Evolutionary conservation across 2,888 invertebrate species (phyloP), one percentile per base, ranked within the genome.

Genomic region (Listrodromus nycthemerus): DNA sequence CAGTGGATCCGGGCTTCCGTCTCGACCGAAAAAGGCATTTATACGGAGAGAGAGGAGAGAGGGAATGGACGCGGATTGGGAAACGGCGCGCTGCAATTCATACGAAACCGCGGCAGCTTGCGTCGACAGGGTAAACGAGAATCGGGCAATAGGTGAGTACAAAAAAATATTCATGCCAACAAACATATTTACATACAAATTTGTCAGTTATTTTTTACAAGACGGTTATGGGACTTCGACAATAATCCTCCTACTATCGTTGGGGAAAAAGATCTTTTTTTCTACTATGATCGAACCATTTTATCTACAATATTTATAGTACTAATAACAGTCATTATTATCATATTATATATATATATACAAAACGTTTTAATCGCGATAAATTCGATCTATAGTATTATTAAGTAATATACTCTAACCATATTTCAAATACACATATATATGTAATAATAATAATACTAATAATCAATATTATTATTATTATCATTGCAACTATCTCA

Each of bases 11-110:
- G 91, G 87, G 86, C 88, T 33, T 70, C 77, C 2, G 24, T 78
- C 16, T 61, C 69, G 10, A 19, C 81, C 8, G 41, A 55, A 4
- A 58, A 65, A 41, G 27, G 65, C 30, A 33, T 81, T 21, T 61
- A 74, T 65, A 7, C 58, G 21, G 81, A 65, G 7, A 81, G 66
- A 52, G 50, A 30, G 13, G 81, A 81, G n/a, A 65, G 21, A 16
- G 66, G 58, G 58, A 78, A 58, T 33, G 55, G 52, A n/a, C 87
- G 78, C 61, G 87, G 90, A 45, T 86, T 92, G 79, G 90, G 91
- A 85, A 91, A 89, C 88, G 92, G 92, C 55, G 92, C 93, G 69
- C 88, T 92, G 41, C 90, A 92, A 37, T 92, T 93, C 82, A 92
- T 92, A 82, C 91, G 92, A 66, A 91, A 90, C 84, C 92, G 93